Conservation (phyloP, 2,797 vertebrate species). For the Chanos chanos region DNA sequence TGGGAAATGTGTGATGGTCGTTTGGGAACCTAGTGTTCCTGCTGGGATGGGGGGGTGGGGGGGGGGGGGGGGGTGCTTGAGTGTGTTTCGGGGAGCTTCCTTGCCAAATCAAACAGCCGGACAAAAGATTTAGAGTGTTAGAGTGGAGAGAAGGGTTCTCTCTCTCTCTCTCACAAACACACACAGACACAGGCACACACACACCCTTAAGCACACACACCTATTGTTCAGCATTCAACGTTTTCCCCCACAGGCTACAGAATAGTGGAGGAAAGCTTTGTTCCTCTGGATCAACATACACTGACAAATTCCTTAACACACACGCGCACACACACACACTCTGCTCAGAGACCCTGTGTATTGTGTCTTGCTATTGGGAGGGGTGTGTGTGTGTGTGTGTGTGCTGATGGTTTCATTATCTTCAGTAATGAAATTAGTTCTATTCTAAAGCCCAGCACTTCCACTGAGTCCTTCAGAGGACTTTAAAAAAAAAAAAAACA, state of each 20-base stretch:
- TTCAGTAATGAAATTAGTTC: too few relatives aligned
- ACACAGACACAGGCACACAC: neutral
- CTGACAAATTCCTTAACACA: neutral
- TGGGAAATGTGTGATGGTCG: constrained; percentile 14
- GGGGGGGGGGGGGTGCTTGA: constrained; percentile 5
- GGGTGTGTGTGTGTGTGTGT: too few relatives aligned
- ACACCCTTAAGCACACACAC: constrained; percentile 4
- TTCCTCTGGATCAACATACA: too few relatives aligned
- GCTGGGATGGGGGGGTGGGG: neutral
- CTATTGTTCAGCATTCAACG: constrained; percentile 1
- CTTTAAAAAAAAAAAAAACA: too few relatives aligned
- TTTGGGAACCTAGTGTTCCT: constrained; percentile 25
- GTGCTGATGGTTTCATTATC: too few relatives aligned
- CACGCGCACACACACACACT: neutral
- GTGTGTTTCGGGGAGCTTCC: constrained; percentile 22
- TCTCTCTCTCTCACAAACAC: too few relatives aligned
- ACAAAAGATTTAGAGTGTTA: constrained; percentile 38
- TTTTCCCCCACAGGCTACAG: too few relatives aligned
- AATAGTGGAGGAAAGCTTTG: too few relatives aligned
- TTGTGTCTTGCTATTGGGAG: too few relatives aligned
- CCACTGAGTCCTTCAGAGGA: too few relatives aligned
- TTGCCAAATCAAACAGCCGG: constrained; percentile 50
- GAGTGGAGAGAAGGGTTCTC: constrained; percentile 2
- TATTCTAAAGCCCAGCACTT: too few relatives aligned
- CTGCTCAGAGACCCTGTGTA: too few relatives aligned